A percentile compares a stretch with the other conserved stretches of the same genome.
Evolutionary conservation across 2,113 vertebrate genomes (phyloP).

Genomic region (Theristicus caerulescens): DNA sequence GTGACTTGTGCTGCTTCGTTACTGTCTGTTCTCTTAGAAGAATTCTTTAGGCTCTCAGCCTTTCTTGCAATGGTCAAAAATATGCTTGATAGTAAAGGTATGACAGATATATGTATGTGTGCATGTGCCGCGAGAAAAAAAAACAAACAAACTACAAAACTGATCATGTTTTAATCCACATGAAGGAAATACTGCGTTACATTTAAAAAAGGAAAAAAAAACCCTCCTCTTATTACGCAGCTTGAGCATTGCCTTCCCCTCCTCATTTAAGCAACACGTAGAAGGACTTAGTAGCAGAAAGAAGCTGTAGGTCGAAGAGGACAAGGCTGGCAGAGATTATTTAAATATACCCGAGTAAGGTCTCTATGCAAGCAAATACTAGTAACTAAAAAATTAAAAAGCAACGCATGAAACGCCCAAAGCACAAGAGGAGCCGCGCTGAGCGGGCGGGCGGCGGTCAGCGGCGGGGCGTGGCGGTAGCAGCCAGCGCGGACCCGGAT

Average conservation of each 20-base stretch:
- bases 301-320: accelerated
- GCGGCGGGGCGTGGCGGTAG: background rate
- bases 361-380: accelerated
- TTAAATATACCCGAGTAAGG: accelerated
- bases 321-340: accelerated
- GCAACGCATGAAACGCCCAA: accelerated
- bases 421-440: accelerated
- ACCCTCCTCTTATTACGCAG: accelerated
- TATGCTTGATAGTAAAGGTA: accelerated
- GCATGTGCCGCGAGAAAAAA: accelerated
- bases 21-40: accelerated
- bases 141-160: background rate
- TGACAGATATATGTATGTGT: accelerated
- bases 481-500: background rate
- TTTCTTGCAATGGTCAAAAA: accelerated
- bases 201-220: too few relatives aligned
- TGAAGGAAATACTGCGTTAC: accelerated
- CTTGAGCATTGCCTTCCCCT: accelerated
- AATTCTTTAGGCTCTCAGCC: too few relatives aligned
- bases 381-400: accelerated
- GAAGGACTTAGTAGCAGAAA: background rate
- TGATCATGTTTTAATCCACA: accelerated
- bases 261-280: accelerated
- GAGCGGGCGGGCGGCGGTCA: background rate
- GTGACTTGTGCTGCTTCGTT: background rate